These are phyloP conservation scores for Halichoerus grypus DNA, from an alignment of 2,113 vertebrate genomes.

Conservation along the genomic window DNA sequence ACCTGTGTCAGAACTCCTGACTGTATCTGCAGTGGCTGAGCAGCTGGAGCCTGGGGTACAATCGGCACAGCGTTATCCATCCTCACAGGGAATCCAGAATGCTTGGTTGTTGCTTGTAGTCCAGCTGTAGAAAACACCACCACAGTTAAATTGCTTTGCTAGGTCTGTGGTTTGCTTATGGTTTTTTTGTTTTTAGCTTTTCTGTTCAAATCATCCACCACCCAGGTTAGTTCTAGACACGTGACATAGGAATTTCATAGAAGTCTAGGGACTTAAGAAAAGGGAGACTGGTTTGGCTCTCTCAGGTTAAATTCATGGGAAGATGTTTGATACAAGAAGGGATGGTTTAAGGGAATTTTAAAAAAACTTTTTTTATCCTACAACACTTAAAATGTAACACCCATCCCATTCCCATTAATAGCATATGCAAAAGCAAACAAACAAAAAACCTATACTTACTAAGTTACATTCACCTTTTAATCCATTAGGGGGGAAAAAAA, in stretches of 20 bases:
- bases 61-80: slow-evolving; percentile 98
- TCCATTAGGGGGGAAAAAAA: not conserved
- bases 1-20: slow-evolving; percentile 97
- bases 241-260: slow-evolving; percentile 11
- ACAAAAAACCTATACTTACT: not conserved
- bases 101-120: slow-evolving; percentile 95
- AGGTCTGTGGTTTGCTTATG: not conserved
- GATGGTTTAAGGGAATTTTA: not conserved
- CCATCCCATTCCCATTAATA: not conserved
- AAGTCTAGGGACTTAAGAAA: slow-evolving; percentile 19
- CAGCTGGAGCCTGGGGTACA: slow-evolving; percentile 95
- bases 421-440: not conserved
- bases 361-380: not conserved
- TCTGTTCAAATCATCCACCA: not conserved
- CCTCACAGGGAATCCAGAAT: slow-evolving; percentile 96
- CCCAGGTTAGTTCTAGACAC: slow-evolving; percentile 51
- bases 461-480: slow-evolving; percentile 48
- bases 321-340: not conserved
- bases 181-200: slow-evolving; percentile 8
- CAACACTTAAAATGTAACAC: not conserved
- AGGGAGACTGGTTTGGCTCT: not conserved
- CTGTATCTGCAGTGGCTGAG: slow-evolving; percentile 97
- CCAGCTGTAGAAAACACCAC: slow-evolving; percentile 86
- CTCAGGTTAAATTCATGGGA: slow-evolving; percentile 11
- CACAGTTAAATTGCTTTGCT: not conserved